Base-by-base conservation (phyloP, 2,888 invertebrate species). In the Macrophya alboannulata region DNA sequence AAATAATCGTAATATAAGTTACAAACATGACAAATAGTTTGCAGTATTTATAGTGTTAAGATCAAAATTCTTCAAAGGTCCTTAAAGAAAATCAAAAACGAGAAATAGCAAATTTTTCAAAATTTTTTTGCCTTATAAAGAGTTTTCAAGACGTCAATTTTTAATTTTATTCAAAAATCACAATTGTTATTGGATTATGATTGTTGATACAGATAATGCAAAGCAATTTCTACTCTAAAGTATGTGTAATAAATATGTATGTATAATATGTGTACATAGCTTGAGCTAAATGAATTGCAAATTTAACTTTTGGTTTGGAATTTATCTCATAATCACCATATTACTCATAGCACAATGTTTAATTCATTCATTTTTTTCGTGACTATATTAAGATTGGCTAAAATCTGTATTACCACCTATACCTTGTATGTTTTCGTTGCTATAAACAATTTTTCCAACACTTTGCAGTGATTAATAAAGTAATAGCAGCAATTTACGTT, bases 211-310 rank as follows among this genome's bases (percentile, higher is more conserved):
- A 37, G 48, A 55, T 55, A 45, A 31, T 31, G 31, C 43, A 62
- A 21, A 76, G 48, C 12, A 48, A 76, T 71, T 40, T 40, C 1
- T 48, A 12, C 21, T 25, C n/a, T 48, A 48, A 45, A 76, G 25
- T 76, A 48, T 45, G 31, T 31, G 31, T 31, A 31, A 31, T 31
- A 31, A 31, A 31, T 31, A 31, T 31, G 76, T 76, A 45, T 68
- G 45, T 45, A 21, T 74, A 21, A 21, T 68, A 3, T 25, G 37
- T 31, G 12, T 31, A 76, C 48, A 76, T 45, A 76, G 25, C 4
- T 55, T 4, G 40, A 17, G 77, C 37, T 51, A 77, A 31, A 51
- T 77, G 77, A 55, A 77, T 55, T 77, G 72, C 37, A 51, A 31
- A 77, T 77, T 51, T n/a, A 3, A 51, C n/a, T 77, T 77, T 77